Conservation (phyloP, 2,797 vertebrate species). For the Falco novaeseelandiae region DNA sequence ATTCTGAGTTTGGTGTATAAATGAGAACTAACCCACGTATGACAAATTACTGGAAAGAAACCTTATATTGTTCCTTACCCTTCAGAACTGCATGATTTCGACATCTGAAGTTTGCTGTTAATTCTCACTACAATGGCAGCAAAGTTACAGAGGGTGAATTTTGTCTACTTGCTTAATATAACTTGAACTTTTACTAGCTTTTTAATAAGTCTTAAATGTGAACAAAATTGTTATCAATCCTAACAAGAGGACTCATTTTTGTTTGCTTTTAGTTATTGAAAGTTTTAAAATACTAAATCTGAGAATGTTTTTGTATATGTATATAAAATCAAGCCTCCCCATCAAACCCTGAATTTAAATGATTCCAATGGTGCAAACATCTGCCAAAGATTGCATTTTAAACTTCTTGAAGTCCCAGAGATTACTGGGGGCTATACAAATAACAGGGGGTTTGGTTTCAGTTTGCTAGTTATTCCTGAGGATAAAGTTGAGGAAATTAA, state of each 20-base stretch:
- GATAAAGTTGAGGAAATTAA: background rate
- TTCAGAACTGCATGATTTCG: background rate
- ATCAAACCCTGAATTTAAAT: background rate
- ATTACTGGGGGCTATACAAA: background rate
- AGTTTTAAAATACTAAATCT: background rate
- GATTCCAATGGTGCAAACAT: background rate
- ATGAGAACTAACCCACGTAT: background rate
- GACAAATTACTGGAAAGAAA: background rate
- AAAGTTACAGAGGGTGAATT: background rate
- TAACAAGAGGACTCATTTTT: background rate
- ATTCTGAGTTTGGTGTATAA: background rate
- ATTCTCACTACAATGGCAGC: background rate
- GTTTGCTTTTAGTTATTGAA: background rate
- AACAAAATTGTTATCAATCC: background rate
- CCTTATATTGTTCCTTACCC: background rate
- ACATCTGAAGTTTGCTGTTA: background rate
- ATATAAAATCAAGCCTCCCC: background rate
- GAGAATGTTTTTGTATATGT: background rate
- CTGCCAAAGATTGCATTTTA: background rate
- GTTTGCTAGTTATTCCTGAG: background rate
- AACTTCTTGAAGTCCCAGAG: background rate
- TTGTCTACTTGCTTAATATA: background rate
- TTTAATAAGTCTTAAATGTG: background rate
- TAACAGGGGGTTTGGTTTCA: background rate
- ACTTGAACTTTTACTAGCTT: background rate